Evolutionary conservation across 2,797 vertebrate species (phyloP), one percentile per base, ranked within the genome.

Genomic region (Aeoliscus strigatus): DNA sequence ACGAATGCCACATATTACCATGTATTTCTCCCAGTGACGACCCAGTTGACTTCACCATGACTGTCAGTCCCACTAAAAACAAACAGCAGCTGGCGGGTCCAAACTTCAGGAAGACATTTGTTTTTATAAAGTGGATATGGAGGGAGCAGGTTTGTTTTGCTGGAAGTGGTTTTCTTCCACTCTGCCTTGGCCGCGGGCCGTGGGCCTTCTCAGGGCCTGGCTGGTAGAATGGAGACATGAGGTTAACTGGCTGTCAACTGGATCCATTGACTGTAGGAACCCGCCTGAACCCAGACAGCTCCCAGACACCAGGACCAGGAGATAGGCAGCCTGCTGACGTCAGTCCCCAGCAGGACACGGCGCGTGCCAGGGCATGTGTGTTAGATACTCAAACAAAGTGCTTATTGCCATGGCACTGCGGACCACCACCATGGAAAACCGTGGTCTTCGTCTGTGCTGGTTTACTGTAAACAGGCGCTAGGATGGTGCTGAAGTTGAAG

Each of bases 151-250:
- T 82, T 83, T 83, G 82, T 86, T 86, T 86, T 65, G 56, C 59
- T 73, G 77, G 81, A 84, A 83, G 77, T 70, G 68, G 51, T 78
- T 83, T 59, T 73, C 79, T 81, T 83, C 81, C 76, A 75, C 60
- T 66, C 53, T 14, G 39, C 61, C 49, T 73, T 59, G 60, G 73
- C 71, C 40, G 37, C 4, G 4, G 36, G 73, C 59, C 15, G 13
- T 2, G 31, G 71, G 63, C 42, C 59, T 48, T 62, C 47, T 69
- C 62, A 33, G 48, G 24, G 23, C 39, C 62, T 46, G 74, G 62
- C 69, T 51, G 62, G 36, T 23, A 11, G 27, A 53, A 51, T 30
- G 57, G 50, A 63, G 67, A 54, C 43, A 30, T 38, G 36, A 46
- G 45, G 33, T 8, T 13, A 58, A 62, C 51, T 47, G 57, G 47